Evolutionary conservation across 1,140 invertebrate genomes (phyloP), one percentile per base, ranked within the genome.

Genomic region (Himalopsyche phryganea): DNA sequence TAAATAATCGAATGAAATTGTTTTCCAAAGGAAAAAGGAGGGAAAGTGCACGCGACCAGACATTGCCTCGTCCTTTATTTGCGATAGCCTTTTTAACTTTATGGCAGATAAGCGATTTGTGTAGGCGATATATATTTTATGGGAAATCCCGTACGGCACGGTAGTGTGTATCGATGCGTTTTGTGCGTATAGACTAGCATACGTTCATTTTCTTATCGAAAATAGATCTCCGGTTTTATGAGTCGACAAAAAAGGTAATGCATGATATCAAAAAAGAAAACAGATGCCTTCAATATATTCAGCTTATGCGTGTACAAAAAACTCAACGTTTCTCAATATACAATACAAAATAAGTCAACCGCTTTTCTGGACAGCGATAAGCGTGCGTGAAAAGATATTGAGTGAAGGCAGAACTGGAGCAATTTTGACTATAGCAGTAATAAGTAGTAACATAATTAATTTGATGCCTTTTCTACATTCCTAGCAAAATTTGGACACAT

Each of bases 1-100:
- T 64, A 64, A 64, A 64, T 64, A 64, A 64, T 64, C 57, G 54
- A 57, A 60, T 50, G 51, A 58, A 60, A 64, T 60, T 60, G 53
- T 63, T 57, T 61, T 55, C 51, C 48, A 48, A 52, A 40, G 53
- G 54, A 18, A 11, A 23, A 11, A 19, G 44, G 41, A 46, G 18
- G 33, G 47, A 20, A 51, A 33, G 49, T 51, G 41, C 13, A 18
- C 33, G 17, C 35, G 47, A 35, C 18, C 46, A 6, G 46, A n/a
- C 17, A 28, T 28, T 28, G 23, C 23, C 23, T 28, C 5, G 28
- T 28, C 61, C 50, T 63, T 63, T 63, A 60, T 63, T 59, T 59
- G 58, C 58, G 50, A 64, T 53, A 47, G 58, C 62, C 62, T 64
- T 58, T 64, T 60, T 60, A 60, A 64, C 53, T 60, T 64, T 64